Conservation (phyloP, 2,888 invertebrate species). For the Taphrorychus bicolor region DNA sequence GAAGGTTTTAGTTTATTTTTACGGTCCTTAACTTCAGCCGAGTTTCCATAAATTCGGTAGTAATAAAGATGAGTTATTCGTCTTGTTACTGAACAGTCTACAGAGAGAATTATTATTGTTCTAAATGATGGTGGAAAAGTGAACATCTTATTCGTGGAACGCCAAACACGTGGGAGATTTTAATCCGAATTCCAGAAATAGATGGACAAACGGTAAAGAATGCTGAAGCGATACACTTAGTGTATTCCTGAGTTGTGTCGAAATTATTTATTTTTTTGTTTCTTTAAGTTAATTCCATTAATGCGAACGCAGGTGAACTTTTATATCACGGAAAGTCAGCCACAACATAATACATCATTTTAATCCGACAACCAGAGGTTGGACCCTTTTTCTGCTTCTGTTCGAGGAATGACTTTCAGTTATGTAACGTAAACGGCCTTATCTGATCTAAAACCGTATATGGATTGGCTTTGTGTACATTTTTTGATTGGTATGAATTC, state of each 20-base stretch:
- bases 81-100: neutral
- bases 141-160: neutral
- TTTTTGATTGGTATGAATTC: too few relatives aligned
- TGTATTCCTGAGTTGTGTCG: too few relatives aligned
- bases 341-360: constrained; percentile 35
- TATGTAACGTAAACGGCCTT: neutral
- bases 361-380: constrained; percentile 33
- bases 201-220: too few relatives aligned
- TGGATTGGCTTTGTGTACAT: too few relatives aligned
- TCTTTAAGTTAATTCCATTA: constrained; percentile 23
- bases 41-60: constrained; percentile 8
- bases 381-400: constrained; percentile 21
- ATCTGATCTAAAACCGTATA: neutral
- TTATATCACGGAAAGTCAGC: constrained; percentile 19
- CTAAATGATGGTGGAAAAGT: neutral
- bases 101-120: neutral
- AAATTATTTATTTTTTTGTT: neutral
- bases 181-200: constrained; percentile 2
- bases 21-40: constrained; percentile 12
- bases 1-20: constrained; percentile 24
- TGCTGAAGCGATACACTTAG: too few relatives aligned
- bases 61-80: constrained; percentile 18
- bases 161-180: too few relatives aligned
- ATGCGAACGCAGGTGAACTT: constrained; percentile 21
- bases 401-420: constrained; percentile 23